Conservation (phyloP, 2,888 invertebrate genomes). For the Drosophila multiciliata region DNA sequence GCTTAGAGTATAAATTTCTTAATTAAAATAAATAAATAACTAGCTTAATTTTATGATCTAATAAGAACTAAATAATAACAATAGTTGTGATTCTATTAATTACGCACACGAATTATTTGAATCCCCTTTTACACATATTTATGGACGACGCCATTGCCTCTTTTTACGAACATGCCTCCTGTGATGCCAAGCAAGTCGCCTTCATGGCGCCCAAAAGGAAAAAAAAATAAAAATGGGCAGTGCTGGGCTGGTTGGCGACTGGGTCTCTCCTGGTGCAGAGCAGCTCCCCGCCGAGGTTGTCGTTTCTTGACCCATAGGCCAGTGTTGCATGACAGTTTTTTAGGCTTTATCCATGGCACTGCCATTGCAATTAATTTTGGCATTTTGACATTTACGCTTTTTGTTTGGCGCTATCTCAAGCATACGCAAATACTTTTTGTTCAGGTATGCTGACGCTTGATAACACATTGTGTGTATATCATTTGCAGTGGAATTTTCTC, state of each 20-base stretch:
- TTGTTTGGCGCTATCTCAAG: slow-evolving; percentile 67
- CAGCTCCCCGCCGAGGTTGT: slow-evolving; percentile 13
- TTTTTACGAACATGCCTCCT: slow-evolving; percentile 21
- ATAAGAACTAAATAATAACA: neutral
- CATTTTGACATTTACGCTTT: slow-evolving; percentile 81
- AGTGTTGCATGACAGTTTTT: slow-evolving; percentile 49
- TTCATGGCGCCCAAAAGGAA: slow-evolving; percentile 49
- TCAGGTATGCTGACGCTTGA: slow-evolving; percentile 71
- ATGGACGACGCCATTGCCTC: slow-evolving; percentile 23
- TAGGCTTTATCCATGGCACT: slow-evolving; percentile 69
- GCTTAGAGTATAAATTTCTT: neutral
- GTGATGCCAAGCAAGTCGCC: slow-evolving; percentile 31
- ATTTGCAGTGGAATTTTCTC: slow-evolving; percentile 73
- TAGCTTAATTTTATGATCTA: neutral
- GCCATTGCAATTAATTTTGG: slow-evolving; percentile 81
- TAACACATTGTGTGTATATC: slow-evolving; percentile 71
- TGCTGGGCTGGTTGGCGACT: slow-evolving; percentile 51
- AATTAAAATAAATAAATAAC: neutral
- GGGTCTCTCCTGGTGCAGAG: slow-evolving; percentile 26
- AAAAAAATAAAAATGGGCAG: slow-evolving; percentile 64
- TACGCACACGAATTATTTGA: neutral
- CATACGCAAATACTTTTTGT: slow-evolving; percentile 75
- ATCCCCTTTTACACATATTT: neutral
- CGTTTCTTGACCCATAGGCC: slow-evolving; percentile 62
- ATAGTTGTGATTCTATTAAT: neutral